Percentiles rank a stretch among this genome's conserved stretches.
These are phyloP conservation scores for Trachymyrmex septentrionalis DNA, from an alignment of 1,140 invertebrate species.

Conservation along the genomic window DNA sequence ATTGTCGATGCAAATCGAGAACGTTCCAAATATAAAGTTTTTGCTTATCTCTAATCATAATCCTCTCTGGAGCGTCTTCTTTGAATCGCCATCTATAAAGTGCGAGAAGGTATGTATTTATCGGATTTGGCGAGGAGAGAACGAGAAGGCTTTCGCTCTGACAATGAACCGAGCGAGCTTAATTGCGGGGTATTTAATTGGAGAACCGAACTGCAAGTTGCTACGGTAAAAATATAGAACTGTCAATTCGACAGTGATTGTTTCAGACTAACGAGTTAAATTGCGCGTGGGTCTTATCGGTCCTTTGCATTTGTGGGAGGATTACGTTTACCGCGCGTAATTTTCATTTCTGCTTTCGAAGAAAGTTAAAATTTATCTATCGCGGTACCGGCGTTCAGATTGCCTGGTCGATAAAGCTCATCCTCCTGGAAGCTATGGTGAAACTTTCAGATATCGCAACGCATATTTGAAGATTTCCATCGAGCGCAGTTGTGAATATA, in stretches of 20 bases:
- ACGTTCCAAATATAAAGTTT: conserved; percentile 40
- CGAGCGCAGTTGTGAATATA: conserved; percentile 55
- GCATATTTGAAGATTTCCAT: conserved; percentile 64
- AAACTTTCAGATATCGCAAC: conserved; percentile 69
- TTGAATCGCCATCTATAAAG: conserved; percentile 7
- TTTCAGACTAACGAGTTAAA: conserved; percentile 47
- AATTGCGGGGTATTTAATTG: conserved; percentile 24
- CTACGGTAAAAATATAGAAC: conserved; percentile 34
- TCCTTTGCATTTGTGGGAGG: conserved; percentile 23
- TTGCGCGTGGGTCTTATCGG: conserved; percentile 46
- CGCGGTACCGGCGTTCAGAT: conserved; percentile 59
- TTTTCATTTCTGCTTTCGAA: conserved; percentile 60
- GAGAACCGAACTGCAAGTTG: neutral
- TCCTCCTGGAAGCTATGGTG: conserved; percentile 51
- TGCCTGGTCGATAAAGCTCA: conserved; percentile 64
- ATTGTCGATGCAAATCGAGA: conserved; percentile 56
- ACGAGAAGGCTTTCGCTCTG: conserved; percentile 20
- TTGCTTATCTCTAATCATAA: conserved; percentile 38
- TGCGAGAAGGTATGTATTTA: conserved; percentile 45
- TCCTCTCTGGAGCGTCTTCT: conserved; percentile 6
- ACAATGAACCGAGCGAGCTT: neutral
- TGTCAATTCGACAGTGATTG: conserved; percentile 49
- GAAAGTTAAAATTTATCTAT: conserved; percentile 65
- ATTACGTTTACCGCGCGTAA: conserved; percentile 49
- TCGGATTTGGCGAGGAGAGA: neutral